Percentiles rank a stretch among this genome's conserved stretches.
These are phyloP conservation scores for Tichodroma muraria DNA, from an alignment of 2,113 vertebrate genomes.

Conservation along the genomic window DNA sequence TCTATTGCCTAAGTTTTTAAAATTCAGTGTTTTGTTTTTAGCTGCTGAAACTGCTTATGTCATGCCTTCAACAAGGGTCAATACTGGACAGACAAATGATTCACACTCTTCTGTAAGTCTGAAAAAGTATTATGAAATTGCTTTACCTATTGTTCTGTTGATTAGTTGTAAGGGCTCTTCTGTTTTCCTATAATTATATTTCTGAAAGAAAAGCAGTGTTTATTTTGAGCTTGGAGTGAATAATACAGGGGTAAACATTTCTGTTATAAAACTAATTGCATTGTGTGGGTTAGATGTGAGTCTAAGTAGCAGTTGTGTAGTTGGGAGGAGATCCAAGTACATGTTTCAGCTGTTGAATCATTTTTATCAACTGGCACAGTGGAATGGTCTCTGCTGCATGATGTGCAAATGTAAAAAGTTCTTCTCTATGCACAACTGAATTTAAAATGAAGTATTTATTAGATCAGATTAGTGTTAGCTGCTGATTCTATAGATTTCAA, in stretches of 20 bases:
- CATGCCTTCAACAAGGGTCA: conserved; percentile 50
- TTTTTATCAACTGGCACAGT: neutral
- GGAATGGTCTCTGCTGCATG: conserved; percentile 1
- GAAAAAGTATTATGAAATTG: neutral
- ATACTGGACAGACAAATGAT: conserved; percentile 57
- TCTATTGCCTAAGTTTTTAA: neutral
- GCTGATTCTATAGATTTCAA: conserved; percentile 23
- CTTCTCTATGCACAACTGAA: conserved; percentile 10
- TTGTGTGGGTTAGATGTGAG: neutral
- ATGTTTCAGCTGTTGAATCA: conserved; percentile 1
- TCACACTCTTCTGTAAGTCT: conserved; percentile 71
- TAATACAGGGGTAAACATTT: neutral
- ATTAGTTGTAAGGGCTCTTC: neutral
- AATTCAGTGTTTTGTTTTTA: conserved; percentile 43
- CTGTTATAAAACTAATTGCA: neutral
- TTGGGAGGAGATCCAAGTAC: conserved; percentile 25
- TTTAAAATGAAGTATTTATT: neutral
- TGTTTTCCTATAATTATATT: neutral
- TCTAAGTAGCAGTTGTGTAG: conserved; percentile 13
- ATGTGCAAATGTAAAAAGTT: neutral
- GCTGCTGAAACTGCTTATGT: conserved; percentile 62
- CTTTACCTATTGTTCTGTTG: neutral
- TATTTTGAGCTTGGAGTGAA: neutral
- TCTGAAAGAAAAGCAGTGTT: neutral
- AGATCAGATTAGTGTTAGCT: conserved; percentile 7